Conservation (phyloP, 1,140 invertebrate genomes). For the Drosophila malerkotliana region DNA sequence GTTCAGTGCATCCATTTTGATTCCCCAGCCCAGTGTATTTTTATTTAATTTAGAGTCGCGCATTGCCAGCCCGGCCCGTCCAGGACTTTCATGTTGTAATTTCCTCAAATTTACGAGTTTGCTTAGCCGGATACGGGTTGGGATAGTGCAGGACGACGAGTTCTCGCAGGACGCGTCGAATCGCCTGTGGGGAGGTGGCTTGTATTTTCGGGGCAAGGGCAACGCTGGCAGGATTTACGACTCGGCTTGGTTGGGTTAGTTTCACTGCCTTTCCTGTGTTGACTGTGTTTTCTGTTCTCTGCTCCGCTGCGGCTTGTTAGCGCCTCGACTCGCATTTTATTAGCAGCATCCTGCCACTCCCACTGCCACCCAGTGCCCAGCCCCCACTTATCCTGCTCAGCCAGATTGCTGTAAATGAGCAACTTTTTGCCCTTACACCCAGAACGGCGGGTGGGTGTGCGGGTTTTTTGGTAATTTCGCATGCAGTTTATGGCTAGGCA, state of each 20-base stretch:
- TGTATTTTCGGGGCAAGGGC: constrained; percentile 30
- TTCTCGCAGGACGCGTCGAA: neutral
- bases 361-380: neutral
- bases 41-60: constrained; percentile 79
- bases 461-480: constrained; percentile 74
- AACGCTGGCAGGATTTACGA: constrained; percentile 64
- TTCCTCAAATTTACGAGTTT: constrained; percentile 78
- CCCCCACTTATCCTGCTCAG: constrained; percentile 17
- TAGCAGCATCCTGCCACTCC: constrained; percentile 43
- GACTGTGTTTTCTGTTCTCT: neutral
- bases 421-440: constrained; percentile 57
- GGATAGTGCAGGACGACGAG: constrained; percentile 10
- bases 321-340: constrained; percentile 72
- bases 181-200: neutral
- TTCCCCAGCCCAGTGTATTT: constrained; percentile 42
- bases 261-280: constrained; percentile 22
- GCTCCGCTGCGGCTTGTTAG: constrained; percentile 60
- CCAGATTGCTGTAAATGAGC: constrained; percentile 65
- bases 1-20: constrained; percentile 7
- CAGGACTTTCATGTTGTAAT: constrained; percentile 76
- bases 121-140: constrained; percentile 50
- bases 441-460: constrained; percentile 25
- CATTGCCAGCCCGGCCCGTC: constrained; percentile 33
- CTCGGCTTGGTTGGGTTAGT: constrained; percentile 56
- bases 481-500: constrained; percentile 75